Evolutionary conservation across 1,140 invertebrate species (phyloP), one percentile per base, ranked within the genome.

Genomic region (Philopotamus ludificatus): DNA sequence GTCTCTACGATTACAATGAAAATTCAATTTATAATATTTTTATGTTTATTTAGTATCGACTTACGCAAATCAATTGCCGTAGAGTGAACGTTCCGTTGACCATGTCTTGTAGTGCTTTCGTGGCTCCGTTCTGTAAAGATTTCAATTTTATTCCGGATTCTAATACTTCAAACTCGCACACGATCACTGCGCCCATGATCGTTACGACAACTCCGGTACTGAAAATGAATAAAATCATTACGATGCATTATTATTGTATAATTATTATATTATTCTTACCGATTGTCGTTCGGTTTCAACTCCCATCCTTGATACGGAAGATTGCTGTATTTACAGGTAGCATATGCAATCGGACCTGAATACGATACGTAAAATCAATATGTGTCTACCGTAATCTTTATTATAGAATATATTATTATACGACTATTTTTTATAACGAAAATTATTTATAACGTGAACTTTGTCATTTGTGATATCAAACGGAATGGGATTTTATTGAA

Each of bases 291-390:
- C 0, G 91, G 91, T 68, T 85, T 87, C 1, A 93, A 69, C 72
- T 94, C 91, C 90, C 91, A 94, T 4, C 86, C 88, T 76, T 94
- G 91, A 74, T 88, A 93, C 0, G 92, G 91, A 65, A 94, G 79
- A 76, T 93, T 93, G 18, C 85, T 82, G 76, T 89, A 93, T 44
- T 86, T 83, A 68, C 87, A 84, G 1, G 85, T 81, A 0, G 89
- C 91, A 45, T 94, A 80, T 1, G 87, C 91, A 61, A 93, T 88
- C 10, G 87, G 84, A 71, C 77, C 78, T 80, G 69, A 12, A 34
- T 34, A 12, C 72, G n/a, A 21, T 49, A 49, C 23, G 18, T 2
- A 3, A 3, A n/a, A 10, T 4, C 2, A 51, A 16, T 18, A 22
- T 51, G n/a, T 20, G 49, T n/a, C 12, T 16, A 22, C 49, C n/a